A percentile compares a stretch with the other conserved stretches of the same genome.
phyloP scores from a whole-genome alignment of 2,113 vertebrate genomes.

The Ginglymostoma cirratum region DNA sequence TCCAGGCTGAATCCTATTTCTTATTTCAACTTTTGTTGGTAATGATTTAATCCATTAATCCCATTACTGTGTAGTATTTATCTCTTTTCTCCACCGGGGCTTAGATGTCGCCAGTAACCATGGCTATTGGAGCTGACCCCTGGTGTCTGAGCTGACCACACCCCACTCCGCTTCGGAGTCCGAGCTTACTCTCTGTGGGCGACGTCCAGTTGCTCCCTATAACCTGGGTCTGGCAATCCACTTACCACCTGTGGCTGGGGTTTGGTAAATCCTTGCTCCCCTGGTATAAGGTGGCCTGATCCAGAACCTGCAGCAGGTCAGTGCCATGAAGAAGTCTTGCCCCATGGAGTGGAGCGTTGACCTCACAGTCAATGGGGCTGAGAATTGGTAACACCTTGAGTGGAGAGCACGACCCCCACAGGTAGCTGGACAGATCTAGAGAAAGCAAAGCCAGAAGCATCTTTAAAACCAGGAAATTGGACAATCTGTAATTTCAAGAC shows the following conservation, averaged over 20 bases:
- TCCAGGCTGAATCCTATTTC: neutral
- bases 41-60: neutral
- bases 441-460: neutral
- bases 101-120: neutral
- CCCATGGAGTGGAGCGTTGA: slow-evolving; percentile 46
- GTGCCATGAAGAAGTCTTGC: slow-evolving; percentile 46
- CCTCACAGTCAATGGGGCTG: slow-evolving; percentile 47
- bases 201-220: neutral
- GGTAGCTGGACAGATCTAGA: slow-evolving; percentile 14
- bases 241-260: no score
- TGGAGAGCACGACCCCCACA: neutral
- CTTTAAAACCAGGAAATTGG: no score
- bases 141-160: neutral
- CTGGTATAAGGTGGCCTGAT: slow-evolving; percentile 42
- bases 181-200: neutral
- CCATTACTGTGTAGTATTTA: neutral
- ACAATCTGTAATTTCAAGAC: no score
- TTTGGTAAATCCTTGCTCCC: neutral
- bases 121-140: no score
- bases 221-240: no score
- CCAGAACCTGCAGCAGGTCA: slow-evolving; percentile 46
- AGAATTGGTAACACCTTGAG: slow-evolving; percentile 42
- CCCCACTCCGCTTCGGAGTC: neutral
- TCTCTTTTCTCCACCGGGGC: neutral
- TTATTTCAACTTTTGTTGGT: neutral